Evolutionary conservation across 2,113 vertebrate genomes (phyloP).

Genomic region (Tricholaema leucomelas): DNA sequence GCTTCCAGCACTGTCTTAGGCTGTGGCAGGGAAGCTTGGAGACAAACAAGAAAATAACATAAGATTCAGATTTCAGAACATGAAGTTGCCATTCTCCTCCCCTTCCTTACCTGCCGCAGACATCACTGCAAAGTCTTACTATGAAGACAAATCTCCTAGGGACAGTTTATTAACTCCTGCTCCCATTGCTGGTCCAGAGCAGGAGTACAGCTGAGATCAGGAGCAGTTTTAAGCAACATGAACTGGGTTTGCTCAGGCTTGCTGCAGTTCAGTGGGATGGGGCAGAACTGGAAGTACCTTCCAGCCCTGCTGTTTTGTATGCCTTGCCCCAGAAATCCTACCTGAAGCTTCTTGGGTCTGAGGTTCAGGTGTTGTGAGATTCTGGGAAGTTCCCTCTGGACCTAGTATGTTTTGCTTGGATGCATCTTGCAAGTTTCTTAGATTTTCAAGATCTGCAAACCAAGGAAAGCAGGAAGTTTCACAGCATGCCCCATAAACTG

Average conservation of each 20-base stretch:
- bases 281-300: not conserved
- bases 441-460: conserved; percentile 53
- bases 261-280: not conserved
- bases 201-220: not conserved
- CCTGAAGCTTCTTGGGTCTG: conserved; percentile 27
- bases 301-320: not conserved
- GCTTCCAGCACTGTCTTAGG: conserved; percentile 87
- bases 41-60: not conserved
- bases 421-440: not conserved
- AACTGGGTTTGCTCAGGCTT: not conserved
- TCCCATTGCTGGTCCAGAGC: not conserved
- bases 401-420: conserved; percentile 21
- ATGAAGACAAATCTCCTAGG: not conserved
- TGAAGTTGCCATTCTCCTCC: not conserved
- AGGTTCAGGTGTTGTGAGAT: conserved; percentile 6
- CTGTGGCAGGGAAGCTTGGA: conserved; percentile 66
- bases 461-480: not conserved
- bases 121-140: not conserved
- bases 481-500: not conserved
- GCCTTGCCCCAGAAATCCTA: not conserved
- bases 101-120: not conserved
- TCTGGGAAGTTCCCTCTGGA: conserved; percentile 29
- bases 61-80: not conserved
- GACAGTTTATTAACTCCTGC: not conserved
- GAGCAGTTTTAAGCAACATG: not conserved